Evolutionary conservation across 2,113 vertebrate genomes (phyloP).

Genomic region (Perca fluviatilis): DNA sequence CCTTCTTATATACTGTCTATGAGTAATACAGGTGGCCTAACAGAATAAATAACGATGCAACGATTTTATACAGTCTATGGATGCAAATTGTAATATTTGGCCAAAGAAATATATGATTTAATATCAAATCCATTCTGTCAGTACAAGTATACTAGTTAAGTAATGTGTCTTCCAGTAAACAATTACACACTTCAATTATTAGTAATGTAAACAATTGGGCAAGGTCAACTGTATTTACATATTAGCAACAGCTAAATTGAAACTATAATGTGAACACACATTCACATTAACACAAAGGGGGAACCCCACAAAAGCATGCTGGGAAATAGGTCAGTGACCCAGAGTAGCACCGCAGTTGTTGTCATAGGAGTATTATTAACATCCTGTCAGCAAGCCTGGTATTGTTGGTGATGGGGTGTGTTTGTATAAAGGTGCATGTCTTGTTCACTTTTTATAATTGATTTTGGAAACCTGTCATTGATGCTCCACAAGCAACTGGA

Average conservation of each 20-base stretch:
- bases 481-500: background rate
- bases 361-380: conserved; percentile 31
- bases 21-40: background rate
- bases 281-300: conserved; percentile 2
- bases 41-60: too few species aligned
- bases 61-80: background rate
- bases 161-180: background rate
- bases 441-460: background rate
- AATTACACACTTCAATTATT: background rate
- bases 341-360: conserved; percentile 52
- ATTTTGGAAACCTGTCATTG: background rate
- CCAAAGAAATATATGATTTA: background rate
- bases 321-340: conserved; percentile 80
- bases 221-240: background rate
- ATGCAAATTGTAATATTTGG: background rate
- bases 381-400: background rate
- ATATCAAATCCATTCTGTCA: background rate
- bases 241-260: background rate
- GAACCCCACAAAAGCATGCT: background rate
- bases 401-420: conserved; percentile 2
- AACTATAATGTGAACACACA: background rate
- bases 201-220: background rate
- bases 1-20: too few species aligned
- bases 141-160: background rate
- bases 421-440: background rate